Percentiles rank a stretch among this genome's conserved stretches.
These are phyloP conservation scores for Dufourea novaeangliae DNA, from an alignment of 1,140 invertebrate genomes.

Conservation along the genomic window DNA sequence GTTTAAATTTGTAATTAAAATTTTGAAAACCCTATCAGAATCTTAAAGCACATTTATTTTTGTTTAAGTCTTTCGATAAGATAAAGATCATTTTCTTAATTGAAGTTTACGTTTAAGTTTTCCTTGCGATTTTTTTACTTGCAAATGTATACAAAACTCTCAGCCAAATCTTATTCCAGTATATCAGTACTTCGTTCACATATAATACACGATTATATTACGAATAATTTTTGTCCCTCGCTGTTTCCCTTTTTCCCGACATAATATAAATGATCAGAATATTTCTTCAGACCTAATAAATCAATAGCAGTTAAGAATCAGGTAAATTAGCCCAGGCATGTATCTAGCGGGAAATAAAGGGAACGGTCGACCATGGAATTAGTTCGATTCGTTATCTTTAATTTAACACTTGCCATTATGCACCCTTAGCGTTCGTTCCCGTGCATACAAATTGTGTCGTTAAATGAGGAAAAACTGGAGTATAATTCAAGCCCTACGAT, in stretches of 20 bases:
- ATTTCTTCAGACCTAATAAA: not conserved
- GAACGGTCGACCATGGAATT: not conserved
- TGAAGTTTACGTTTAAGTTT: too few relatives aligned
- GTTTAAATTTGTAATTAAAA: too few relatives aligned
- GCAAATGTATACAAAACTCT: too few relatives aligned
- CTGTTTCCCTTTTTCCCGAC: not conserved
- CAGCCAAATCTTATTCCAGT: too few relatives aligned
- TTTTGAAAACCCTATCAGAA: too few relatives aligned
- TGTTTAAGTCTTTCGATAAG: too few relatives aligned
- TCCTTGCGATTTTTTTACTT: too few relatives aligned
- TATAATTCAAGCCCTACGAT: not conserved
- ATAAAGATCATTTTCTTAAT: too few relatives aligned
- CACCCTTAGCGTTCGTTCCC: not conserved
- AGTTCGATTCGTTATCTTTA: constrained; percentile 14
- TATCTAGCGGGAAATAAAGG: not conserved
- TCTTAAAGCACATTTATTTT: too few relatives aligned
- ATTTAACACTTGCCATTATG: constrained; percentile 12
- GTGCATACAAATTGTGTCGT: constrained; percentile 25
- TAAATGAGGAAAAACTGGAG: not conserved
- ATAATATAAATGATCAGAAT: not conserved
- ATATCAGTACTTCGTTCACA: too few relatives aligned
- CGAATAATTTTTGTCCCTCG: too few relatives aligned
- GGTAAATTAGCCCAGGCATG: not conserved
- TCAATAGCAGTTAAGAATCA: not conserved
- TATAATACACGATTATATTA: too few relatives aligned